Evolutionary conservation across 2,113 vertebrate genomes (phyloP), one percentile per base, ranked within the genome.

Genomic region (Anthoscopus minutus): DNA sequence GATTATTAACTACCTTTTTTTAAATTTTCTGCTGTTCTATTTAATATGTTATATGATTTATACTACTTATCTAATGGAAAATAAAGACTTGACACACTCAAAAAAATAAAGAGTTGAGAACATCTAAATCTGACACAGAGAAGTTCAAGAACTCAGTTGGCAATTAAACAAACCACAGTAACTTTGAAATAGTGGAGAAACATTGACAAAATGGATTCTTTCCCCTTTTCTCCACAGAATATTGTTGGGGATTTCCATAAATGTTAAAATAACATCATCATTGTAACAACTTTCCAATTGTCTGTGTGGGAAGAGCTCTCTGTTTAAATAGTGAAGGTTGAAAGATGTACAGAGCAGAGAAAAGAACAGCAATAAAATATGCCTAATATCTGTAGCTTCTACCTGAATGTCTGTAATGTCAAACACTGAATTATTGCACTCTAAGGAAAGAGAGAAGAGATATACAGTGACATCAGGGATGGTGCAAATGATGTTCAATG

Each of bases 81-180:
- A 82, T 51, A 47, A 81, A 86, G 81, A 79, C 67, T 76, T 51
- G 19, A n/a, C 22, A 78, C 44, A 79, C 11, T 84, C n/a, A 82
- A 93, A 95, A n/a, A 92, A 88, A 62, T 87, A 70, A 97, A 71
- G 57, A 93, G 61, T 88, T 87, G 92, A 94, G 83, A 94, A 95
- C 56, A 83, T 62, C 88, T 94, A 88, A 94, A 93, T 81, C 15
- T 66, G 71, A 87, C 72, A 62, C 38, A 86, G 7, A 92, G 74
- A 97, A 95, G 38, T 74, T 54, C 50, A 90, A 53, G 79, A 85
- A 88, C 81, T 89, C 85, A 94, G 9, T 8, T 92, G 58, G 24
- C 66, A 88, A 48, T 85, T 45, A 81, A 94, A 88, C 9, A 92
- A 96, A 86, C 5, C 38, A 58, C 25, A 93, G 50, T 8, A 57